A percentile compares a stretch with the other conserved stretches of the same genome.
Evolutionary conservation across 2,797 vertebrate genomes (phyloP).

Genomic region (Clarias platycephalus): DNA sequence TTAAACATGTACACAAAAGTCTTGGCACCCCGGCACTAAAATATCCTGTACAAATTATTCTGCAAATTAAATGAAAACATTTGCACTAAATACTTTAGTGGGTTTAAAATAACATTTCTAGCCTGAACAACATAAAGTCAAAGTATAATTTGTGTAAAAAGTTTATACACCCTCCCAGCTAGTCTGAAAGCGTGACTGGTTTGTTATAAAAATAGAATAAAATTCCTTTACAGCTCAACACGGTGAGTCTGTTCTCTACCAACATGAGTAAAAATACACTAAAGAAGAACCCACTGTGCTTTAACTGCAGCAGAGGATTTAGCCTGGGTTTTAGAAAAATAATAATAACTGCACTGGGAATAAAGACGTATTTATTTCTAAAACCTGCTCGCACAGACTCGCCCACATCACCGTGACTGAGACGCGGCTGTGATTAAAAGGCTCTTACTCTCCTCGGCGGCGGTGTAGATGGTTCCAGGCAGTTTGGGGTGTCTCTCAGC

Average conservation of each 20-base stretch:
- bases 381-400: not conserved
- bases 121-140: not conserved
- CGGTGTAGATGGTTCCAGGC: slow-evolving; percentile 90
- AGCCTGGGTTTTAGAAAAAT: not conserved
- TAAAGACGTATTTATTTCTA: not conserved
- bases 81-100: not conserved
- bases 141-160: not conserved
- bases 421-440: not conserved
- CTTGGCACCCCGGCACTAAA: not conserved
- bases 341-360: not conserved
- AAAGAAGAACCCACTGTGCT: not conserved
- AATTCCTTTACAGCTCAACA: not conserved
- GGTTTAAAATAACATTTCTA: not conserved
- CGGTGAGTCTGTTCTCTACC: not conserved
- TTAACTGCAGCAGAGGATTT: not conserved
- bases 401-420: not conserved
- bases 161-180: not conserved
- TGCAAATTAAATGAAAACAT: not conserved
- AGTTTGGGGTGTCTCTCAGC: slow-evolving; percentile 85
- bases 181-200: not conserved
- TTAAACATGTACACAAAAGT: not conserved
- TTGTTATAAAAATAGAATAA: not conserved
- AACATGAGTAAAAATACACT: not conserved
- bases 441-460: slow-evolving; percentile 88
- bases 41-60: not conserved